Evolutionary conservation across 2,888 invertebrate genomes (phyloP).

Genomic region (Cactoblastis cactorum): DNA sequence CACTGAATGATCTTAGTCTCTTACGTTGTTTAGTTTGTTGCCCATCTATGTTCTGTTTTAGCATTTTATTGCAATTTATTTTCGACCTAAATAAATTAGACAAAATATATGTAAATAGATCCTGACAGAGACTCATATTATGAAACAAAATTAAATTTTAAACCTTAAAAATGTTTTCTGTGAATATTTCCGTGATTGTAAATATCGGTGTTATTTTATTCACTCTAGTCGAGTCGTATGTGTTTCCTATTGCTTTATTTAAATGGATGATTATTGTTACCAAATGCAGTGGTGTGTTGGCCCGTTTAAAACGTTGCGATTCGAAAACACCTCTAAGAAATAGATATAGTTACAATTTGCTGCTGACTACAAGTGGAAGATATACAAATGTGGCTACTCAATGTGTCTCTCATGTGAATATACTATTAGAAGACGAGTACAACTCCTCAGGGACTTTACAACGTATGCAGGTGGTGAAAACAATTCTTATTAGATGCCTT

Average conservation of each 20-base stretch:
- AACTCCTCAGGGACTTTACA: constrained; percentile 16
- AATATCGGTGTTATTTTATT: constrained; percentile 41
- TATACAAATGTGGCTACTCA: constrained; percentile 20
- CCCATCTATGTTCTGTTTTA: background rate
- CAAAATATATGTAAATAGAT: too few relatives aligned
- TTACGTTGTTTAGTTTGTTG: background rate
- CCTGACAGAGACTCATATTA: background rate
- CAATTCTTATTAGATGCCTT: too few relatives aligned
- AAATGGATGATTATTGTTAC: constrained; percentile 48
- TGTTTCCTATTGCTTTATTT: constrained; percentile 43
- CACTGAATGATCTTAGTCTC: background rate
- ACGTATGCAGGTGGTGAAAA: constrained; percentile 23
- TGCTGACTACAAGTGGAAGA: constrained; percentile 36
- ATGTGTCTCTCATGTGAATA: constrained; percentile 40
- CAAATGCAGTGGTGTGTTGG: constrained; percentile 36
- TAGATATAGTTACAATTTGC: constrained; percentile 40
- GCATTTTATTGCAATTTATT: background rate
- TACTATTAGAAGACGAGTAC: constrained; percentile 35
- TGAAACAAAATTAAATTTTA: background rate
- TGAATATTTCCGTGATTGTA: constrained; percentile 28
- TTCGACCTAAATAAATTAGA: too few relatives aligned
- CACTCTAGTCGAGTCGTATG: constrained; percentile 45
- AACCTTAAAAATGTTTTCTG: constrained; percentile 25
- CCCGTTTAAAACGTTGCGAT: constrained; percentile 16
- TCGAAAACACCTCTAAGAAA: constrained; percentile 20